Evolutionary conservation across 2,113 vertebrate genomes (phyloP).

Genomic region (Syrmaticus mikado): DNA sequence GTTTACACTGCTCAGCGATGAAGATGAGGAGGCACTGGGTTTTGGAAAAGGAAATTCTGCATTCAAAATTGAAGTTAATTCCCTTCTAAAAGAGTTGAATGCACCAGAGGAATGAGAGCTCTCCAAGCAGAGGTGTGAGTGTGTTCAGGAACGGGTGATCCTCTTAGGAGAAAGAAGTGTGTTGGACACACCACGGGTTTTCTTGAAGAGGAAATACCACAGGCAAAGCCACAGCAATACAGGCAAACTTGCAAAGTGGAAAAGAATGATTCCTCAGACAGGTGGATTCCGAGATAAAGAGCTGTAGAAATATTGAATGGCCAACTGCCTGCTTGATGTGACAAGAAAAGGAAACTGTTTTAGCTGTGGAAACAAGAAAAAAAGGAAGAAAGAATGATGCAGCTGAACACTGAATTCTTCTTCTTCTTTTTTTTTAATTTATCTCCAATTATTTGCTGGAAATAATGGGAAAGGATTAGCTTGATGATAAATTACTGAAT

Average conservation of each 20-base stretch:
- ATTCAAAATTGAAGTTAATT: not conserved
- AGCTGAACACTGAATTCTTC: not conserved
- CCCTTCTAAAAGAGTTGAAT: not conserved
- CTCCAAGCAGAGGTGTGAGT: not conserved
- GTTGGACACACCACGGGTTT: not conserved
- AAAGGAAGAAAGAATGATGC: not conserved
- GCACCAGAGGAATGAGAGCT: not conserved
- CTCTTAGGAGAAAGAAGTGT: not conserved
- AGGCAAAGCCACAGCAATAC: not conserved
- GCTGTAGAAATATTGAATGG: not conserved
- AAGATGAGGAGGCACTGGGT: not conserved
- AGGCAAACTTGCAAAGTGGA: not conserved
- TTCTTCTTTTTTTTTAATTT: not conserved
- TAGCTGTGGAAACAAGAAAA: not conserved
- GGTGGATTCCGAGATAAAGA: not conserved
- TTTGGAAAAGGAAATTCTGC: not conserved
- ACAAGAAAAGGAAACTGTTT: not conserved
- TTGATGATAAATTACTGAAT: not conserved
- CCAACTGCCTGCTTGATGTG: not conserved
- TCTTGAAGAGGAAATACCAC: not conserved
- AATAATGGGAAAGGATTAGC: not conserved
- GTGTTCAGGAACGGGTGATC: not conserved
- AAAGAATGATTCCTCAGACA: not conserved
- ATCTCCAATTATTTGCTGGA: not conserved
- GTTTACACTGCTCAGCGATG: not conserved